Conservation (phyloP, 2,113 vertebrate genomes). For the Oxyura jamaicensis region DNA sequence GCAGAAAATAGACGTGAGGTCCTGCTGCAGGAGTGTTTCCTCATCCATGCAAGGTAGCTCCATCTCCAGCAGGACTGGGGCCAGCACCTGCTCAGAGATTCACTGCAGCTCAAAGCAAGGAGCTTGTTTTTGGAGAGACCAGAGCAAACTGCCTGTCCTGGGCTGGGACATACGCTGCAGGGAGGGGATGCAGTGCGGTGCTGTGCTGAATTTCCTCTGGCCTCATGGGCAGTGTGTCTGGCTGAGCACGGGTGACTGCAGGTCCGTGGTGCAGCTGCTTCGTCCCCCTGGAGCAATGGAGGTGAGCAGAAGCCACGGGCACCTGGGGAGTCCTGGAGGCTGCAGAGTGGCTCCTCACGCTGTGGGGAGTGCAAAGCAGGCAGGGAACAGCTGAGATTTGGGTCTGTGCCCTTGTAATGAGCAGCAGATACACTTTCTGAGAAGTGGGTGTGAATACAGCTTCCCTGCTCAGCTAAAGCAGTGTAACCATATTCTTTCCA, state of each 20-base stretch:
- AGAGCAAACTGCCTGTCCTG: neutral
- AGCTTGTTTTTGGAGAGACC: too few species aligned
- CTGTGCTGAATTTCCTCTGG: too few species aligned
- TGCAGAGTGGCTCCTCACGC: neutral
- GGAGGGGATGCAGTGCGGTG: too few species aligned
- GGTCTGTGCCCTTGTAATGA: neutral
- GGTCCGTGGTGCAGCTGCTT: too few species aligned
- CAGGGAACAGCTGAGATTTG: neutral
- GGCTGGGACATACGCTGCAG: too few species aligned
- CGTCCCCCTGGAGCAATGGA: too few species aligned
- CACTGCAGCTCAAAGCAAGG: neutral
- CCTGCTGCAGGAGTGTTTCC: neutral
- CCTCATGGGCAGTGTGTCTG: too few species aligned
- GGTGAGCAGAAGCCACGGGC: too few species aligned
- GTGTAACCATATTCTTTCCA: neutral
- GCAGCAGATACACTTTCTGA: neutral
- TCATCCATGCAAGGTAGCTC: neutral
- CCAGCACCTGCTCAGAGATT: neutral
- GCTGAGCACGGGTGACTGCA: too few species aligned
- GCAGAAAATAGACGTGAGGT: neutral
- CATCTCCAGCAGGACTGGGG: neutral
- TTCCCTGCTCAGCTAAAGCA: neutral
- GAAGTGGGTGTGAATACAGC: neutral
- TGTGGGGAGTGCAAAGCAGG: accelerated
- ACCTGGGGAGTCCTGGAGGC: neutral